Base-by-base conservation (phyloP, 2,797 vertebrate genomes). In the Yasuhikotakia modesta region DNA sequence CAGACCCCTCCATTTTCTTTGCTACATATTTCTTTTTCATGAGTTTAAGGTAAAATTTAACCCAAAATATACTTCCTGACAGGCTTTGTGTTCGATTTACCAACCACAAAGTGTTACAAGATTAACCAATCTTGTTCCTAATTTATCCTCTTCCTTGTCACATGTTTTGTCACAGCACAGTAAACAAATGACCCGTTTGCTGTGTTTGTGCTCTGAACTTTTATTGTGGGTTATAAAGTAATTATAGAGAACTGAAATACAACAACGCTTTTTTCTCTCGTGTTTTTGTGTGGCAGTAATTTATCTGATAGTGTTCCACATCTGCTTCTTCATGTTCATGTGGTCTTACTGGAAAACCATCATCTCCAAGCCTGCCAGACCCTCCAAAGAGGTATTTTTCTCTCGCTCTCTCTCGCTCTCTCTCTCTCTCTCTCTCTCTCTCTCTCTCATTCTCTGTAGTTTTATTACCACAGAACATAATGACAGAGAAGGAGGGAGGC, bases 301-400 rank as follows among this genome's bases (percentile, higher is more conserved):
- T 90, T 99, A 97, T 92, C 93, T 99, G 93, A 91, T 98, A 88
- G 85, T 97, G 89, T 99, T 98, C 88, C 97, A 99, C 88, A 87
- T 96, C 87, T 95, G 90, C 86, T 93, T 99, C 89, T 64, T 92
- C 88, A 95, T 99, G 94, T 98, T 99, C 88, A 89, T 97, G 70
- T 99, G 97, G 97, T 96, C 97, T 27, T 98, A 98, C 90, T 97
- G 97, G 96, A 99, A 95, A 92, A 97, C 97, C 65, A 97, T 99
- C 87, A 93, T 95, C 90, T 94, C 95, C 84, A 89, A 79, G 90
- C 95, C 96, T 71, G 90, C 93, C 79, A 89, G 87, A 77, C 97
- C 97, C 46, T 96, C 96, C 85, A 94, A 93, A 89, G 95, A 95
- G 90, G 97, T 99, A 95, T 5, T 91, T 11, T 48, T 72, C 11